Evolutionary conservation across 2,797 vertebrate genomes (phyloP).

Genomic region (Mus caroli): DNA sequence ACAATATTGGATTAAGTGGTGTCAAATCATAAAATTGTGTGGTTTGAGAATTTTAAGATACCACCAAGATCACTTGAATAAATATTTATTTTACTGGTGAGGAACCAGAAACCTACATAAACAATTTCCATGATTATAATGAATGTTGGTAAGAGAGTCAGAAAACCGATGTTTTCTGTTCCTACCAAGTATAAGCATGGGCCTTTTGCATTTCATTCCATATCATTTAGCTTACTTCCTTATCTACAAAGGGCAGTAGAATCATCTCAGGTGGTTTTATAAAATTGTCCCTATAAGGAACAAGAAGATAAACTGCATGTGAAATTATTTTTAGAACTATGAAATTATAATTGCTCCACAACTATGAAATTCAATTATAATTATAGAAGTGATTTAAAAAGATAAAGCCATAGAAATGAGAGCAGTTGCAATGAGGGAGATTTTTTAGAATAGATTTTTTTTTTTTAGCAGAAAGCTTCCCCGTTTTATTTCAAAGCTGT

Average conservation of each 20-base stretch:
- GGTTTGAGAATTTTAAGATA: background rate
- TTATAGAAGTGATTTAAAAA: background rate
- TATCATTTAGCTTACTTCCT: background rate
- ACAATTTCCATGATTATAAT: background rate
- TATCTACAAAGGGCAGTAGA: background rate
- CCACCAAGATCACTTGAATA: background rate
- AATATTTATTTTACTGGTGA: background rate
- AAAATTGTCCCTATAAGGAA: background rate
- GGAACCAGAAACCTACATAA: background rate
- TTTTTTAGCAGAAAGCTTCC: background rate
- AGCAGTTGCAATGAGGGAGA: background rate
- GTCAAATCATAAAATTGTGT: background rate
- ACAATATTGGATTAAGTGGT: background rate
- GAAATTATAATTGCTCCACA: background rate
- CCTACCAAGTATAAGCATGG: background rate
- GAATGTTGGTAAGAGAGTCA: background rate
- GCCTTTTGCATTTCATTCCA: background rate
- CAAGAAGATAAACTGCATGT: background rate
- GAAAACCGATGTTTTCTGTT: background rate
- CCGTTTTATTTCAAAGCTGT: background rate
- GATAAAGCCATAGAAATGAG: background rate
- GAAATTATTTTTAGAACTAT: conserved; percentile 4
- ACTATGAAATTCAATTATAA: conserved; percentile 32
- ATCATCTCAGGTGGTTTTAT: background rate
- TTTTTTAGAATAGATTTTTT: background rate